These are phyloP conservation scores for Ladona fulva DNA, from an alignment of 1,140 invertebrate genomes.

Conservation along the genomic window DNA sequence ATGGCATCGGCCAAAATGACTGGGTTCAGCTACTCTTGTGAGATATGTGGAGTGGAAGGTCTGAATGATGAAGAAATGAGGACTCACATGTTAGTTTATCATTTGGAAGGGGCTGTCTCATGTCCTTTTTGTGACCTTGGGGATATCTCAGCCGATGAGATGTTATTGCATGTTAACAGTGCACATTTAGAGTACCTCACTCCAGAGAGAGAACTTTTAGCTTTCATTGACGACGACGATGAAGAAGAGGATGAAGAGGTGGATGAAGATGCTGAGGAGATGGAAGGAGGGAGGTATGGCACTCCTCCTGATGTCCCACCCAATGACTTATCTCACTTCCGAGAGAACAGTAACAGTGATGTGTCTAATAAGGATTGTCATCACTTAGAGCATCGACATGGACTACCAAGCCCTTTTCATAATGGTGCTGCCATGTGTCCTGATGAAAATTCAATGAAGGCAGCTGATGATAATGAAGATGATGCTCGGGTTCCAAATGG, in stretches of 20 bases:
- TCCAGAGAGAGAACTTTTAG: slow-evolving; percentile 51
- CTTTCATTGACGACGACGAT: slow-evolving; percentile 40
- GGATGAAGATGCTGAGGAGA: not conserved
- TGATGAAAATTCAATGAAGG: not conserved
- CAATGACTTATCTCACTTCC: not conserved
- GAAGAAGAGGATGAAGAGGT: slow-evolving; percentile 43
- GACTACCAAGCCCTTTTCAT: not conserved
- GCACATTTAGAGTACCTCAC: slow-evolving; percentile 71
- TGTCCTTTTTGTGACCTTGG: slow-evolving; percentile 75
- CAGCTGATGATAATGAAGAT: not conserved
- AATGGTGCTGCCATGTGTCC: slow-evolving; percentile 1
- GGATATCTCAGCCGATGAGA: slow-evolving; percentile 58
- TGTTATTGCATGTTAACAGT: slow-evolving; percentile 67
- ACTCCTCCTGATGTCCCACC: slow-evolving; percentile 12
- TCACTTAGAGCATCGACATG: not conserved
- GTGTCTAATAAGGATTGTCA: not conserved
- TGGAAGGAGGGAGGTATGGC: slow-evolving; percentile 13
- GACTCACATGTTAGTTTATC: slow-evolving; percentile 61
- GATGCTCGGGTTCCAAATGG: not conserved
- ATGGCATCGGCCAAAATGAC: slow-evolving; percentile 30
- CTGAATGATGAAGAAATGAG: slow-evolving; percentile 70
- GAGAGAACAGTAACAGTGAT: slow-evolving; percentile 4
- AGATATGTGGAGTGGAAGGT: slow-evolving; percentile 71
- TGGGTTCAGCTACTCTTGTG: slow-evolving; percentile 51
- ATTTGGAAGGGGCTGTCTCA: slow-evolving; percentile 62